A percentile compares a stretch with the other conserved stretches of the same genome.
Evolutionary conservation across 2,113 vertebrate species (phyloP).

Genomic region (Entelurus aequoreus): DNA sequence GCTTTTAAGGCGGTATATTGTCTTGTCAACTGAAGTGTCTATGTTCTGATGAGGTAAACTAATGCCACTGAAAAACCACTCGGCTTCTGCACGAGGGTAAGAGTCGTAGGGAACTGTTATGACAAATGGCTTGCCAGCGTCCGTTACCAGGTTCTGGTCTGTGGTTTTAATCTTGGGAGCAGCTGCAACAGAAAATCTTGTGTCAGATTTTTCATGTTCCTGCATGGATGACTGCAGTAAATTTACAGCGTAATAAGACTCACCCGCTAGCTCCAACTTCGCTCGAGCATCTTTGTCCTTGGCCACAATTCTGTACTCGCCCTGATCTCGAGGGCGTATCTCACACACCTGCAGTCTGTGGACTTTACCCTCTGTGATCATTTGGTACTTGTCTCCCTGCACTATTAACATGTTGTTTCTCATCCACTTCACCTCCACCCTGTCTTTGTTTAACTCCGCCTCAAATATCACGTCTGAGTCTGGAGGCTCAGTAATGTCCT

Average conservation of each 20-base stretch:
- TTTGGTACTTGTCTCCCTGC: slow-evolving; percentile 97
- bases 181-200: slow-evolving; percentile 63
- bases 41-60: slow-evolving; percentile 83
- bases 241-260: background rate
- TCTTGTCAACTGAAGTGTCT: slow-evolving; percentile 83
- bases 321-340: slow-evolving; percentile 91
- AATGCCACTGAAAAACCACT: slow-evolving; percentile 83
- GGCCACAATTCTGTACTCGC: slow-evolving; percentile 92
- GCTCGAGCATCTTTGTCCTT: slow-evolving; percentile 96
- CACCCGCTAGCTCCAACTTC: slow-evolving; percentile 95
- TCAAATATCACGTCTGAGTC: slow-evolving; percentile 87
- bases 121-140: slow-evolving; percentile 87
- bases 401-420: slow-evolving; percentile 96
- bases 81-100: slow-evolving; percentile 90
- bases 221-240: background rate
- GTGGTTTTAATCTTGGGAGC: slow-evolving; percentile 90
- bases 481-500: slow-evolving; percentile 86
- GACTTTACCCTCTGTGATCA: slow-evolving; percentile 95
- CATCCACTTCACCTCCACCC: slow-evolving; percentile 94
- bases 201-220: background rate
- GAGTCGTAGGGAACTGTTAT: slow-evolving; percentile 92
- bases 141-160: slow-evolving; percentile 91
- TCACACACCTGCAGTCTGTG: slow-evolving; percentile 93
- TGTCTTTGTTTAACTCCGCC: slow-evolving; percentile 94
- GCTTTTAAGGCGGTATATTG: slow-evolving; percentile 83